Evolutionary conservation across 2,113 vertebrate species (phyloP).

Genomic region (Paedocypris sp.): DNA sequence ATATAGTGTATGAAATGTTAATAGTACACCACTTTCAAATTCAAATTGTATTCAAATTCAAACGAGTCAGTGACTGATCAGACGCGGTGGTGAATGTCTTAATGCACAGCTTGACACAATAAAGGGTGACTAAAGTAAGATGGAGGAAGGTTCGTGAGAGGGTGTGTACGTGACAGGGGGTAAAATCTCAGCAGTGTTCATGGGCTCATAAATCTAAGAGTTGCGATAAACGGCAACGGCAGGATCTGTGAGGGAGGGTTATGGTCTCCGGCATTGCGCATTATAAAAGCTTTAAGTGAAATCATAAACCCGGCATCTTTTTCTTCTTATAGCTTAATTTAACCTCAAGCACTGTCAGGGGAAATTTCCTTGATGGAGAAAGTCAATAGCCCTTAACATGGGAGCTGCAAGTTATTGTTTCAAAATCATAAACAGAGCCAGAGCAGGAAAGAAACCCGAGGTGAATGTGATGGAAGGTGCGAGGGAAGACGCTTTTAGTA

Average conservation of each 20-base stretch:
- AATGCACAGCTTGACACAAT: background rate
- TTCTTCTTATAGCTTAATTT: conserved; percentile 57
- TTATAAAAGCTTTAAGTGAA: conserved; percentile 34
- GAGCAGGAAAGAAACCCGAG: conserved; percentile 51
- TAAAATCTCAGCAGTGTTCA: background rate
- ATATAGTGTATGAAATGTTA: too few species aligned
- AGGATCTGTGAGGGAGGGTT: background rate
- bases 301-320: conserved; percentile 30
- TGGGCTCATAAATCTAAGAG: background rate
- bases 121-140: background rate
- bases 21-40: background rate
- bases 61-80: too few species aligned
- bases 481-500: too few species aligned
- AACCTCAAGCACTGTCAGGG: conserved; percentile 57
- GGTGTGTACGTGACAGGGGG: background rate
- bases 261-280: conserved; percentile 25
- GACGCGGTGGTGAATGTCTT: background rate
- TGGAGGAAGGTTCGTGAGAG: background rate
- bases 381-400: conserved; percentile 62
- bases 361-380: conserved; percentile 62
- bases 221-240: background rate
- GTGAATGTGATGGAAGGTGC: too few species aligned
- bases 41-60: too few species aligned
- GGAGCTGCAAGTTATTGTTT: conserved; percentile 50
- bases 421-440: conserved; percentile 61